Base-by-base conservation (phyloP, 2,888 invertebrate genomes). In the Terebella lapidaria region DNA sequence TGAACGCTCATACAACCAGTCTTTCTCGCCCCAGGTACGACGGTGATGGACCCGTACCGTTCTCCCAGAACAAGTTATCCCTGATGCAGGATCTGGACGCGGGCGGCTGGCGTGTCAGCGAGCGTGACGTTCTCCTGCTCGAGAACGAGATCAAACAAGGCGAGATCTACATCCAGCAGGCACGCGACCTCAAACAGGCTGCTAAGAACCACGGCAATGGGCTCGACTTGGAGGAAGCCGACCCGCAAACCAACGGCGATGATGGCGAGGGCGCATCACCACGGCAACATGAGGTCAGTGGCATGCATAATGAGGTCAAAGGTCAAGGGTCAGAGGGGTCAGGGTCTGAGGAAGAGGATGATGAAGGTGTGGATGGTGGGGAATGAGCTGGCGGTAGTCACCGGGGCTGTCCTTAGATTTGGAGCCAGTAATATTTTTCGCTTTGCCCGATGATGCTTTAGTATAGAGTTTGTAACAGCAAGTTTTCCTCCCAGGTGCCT, bases 71-170 rank as follows among this genome's bases (percentile, higher is more conserved):
- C 60, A 68, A 71, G 15, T 42, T 61, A 30, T 64, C 69, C 59
- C 61, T 75, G 18, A 63, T 73, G 57, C 64, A 70, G 59, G 71
- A 71, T 4, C 59, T 79, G 45, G 72, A 72, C 18, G 65, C 71
- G 27, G 66, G 70, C 24, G 70, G 70, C 1, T 78, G 77, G 76
- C 76, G 74, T 24, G 64, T 77, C 35, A 64, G 56, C 27, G 71
- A 74, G 58, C 58, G 64, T 4, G 76, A 79, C 60, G 69, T 80
- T 18, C 27, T 64, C 3, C 64, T 73, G 3, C 67, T 80, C 57
- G 74, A 74, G 57, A 67, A 71, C 26, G 80, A 80, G 63, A 78
- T 80, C 18, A 61, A 62, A 1, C 66, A 69, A 55, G 78, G 68
- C 0, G 64, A 72, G 54, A 67, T 68, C 52, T 79, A 73, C 65